A percentile compares a stretch with the other conserved stretches of the same genome.
These are phyloP conservation scores for Himalopsyche phryganea DNA, from an alignment of 1,140 invertebrate genomes.

Conservation along the genomic window DNA sequence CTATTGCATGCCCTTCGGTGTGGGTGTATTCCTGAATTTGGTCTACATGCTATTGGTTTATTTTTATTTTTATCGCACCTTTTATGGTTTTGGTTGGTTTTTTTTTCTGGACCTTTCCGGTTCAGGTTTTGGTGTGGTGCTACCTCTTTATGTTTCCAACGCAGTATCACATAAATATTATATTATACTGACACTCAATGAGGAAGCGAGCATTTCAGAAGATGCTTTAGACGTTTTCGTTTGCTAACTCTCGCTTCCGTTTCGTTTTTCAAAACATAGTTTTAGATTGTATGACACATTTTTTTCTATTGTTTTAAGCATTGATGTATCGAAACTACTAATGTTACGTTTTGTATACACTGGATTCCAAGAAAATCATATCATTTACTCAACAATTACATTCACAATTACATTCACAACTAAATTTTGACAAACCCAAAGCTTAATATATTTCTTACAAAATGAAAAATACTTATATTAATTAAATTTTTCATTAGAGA, in stretches of 20 bases:
- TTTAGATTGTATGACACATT: background rate
- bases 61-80: constrained; percentile 16
- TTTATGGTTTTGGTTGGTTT: constrained; percentile 11
- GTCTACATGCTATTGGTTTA: constrained; percentile 7
- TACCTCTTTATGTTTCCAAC: background rate
- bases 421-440: too few relatives aligned
- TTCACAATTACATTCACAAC: too few relatives aligned
- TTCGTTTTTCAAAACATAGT: too few relatives aligned
- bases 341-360: too few relatives aligned
- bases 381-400: too few relatives aligned
- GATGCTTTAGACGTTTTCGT: constrained; percentile 15
- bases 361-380: too few relatives aligned
- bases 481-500: too few relatives aligned
- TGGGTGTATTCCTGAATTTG: constrained; percentile 10
- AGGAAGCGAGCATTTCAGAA: constrained; percentile 10
- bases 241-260: constrained; percentile 17
- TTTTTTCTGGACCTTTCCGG: constrained; percentile 1
- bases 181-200: constrained; percentile 19
- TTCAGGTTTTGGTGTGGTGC: constrained; percentile 20
- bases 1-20: constrained; percentile 23
- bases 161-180: constrained; percentile 2
- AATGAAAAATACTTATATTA: too few relatives aligned
- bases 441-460: too few relatives aligned
- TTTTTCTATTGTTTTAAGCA: background rate
- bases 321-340: background rate